Evolutionary conservation across 2,888 invertebrate species (phyloP), one percentile per base, ranked within the genome.

Genomic region (Oscheius sp.): DNA sequence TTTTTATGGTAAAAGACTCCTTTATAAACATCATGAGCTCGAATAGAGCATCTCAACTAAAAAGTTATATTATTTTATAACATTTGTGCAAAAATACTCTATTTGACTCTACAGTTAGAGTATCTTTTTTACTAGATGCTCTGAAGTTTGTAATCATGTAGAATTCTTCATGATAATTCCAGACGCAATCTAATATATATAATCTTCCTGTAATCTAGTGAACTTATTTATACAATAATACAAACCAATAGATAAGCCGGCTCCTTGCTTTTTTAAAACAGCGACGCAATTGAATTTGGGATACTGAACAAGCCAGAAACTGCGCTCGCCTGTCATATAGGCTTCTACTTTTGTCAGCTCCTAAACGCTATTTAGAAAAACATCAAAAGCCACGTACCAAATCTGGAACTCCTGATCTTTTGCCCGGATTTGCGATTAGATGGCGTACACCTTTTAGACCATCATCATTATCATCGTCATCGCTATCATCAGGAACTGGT

Each of bases 251-350:
- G 33, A 17, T 25, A 55, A 20, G 33, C 23, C 20, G 17, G 5
- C 23, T 5, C 34, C 37, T 6, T 34, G 6, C 34, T 34, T 34
- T 34, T 20, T 37, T 20, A 55, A 23, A 37, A 34, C 34, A 55
- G 17, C 20, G 2, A 55, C 15, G 12, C 55, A 55, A 17, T 55
- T 55, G 23, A 17, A 55, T n/a, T 55, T 17, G 4, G 55, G 55
- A 20, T 34, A 55, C 23, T 55, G 34, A 1, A 20, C n/a, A 5
- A 55, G 55, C 17, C 17, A 33, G 23, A 55, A 55, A 5, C 34
- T 34, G 34, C 55, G 55, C 1, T 55, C 55, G 12, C 37, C 55
- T 6, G 55, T 55, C 55, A 55, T 55, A 34, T 55, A 55, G 3
- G 55, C 55, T 20, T 33, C 34, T n/a, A 33, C 15, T 55, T 37